Evolutionary conservation across 2,888 invertebrate genomes (phyloP).

Genomic region (Lasioglossum malachurum): DNA sequence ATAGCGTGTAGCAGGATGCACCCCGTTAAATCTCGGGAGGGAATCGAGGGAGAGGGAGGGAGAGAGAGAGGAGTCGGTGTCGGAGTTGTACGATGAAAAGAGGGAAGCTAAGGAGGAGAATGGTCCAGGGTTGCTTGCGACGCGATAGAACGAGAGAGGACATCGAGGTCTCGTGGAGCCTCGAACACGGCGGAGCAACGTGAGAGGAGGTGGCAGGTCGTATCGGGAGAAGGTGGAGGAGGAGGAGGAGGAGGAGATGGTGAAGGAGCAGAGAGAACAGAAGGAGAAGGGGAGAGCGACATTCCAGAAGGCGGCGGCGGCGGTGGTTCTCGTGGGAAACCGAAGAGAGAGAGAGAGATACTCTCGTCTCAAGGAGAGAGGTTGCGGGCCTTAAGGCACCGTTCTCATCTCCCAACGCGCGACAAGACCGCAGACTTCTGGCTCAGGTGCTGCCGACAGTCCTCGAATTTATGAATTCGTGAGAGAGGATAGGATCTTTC

Average conservation of each 20-base stretch:
- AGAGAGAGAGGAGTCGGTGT: constrained; percentile 30
- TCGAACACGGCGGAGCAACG: constrained; percentile 56
- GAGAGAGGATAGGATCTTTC: constrained; percentile 20
- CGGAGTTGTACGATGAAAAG: background rate
- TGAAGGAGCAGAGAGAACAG: constrained; percentile 62
- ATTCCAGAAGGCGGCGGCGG: constrained; percentile 85
- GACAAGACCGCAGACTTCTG: constrained; percentile 73
- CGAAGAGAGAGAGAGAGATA: constrained; percentile 74
- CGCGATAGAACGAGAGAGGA: constrained; percentile 55
- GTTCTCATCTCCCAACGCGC: constrained; percentile 79
- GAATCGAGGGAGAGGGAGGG: constrained; percentile 49
- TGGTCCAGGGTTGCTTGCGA: constrained; percentile 46
- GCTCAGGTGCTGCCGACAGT: constrained; percentile 60
- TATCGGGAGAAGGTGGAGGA: constrained; percentile 65
- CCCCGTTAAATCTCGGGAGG: constrained; percentile 64
- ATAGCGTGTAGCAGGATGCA: constrained; percentile 54
- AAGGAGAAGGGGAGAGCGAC: constrained; percentile 82
- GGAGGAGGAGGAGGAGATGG: constrained; percentile 60
- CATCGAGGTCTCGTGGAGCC: constrained; percentile 49
- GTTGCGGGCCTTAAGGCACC: constrained; percentile 77
- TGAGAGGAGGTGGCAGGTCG: constrained; percentile 55
- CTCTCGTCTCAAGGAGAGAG: constrained; percentile 76
- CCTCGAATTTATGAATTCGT: constrained; percentile 68
- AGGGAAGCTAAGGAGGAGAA: constrained; percentile 12
- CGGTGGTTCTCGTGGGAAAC: constrained; percentile 84